Base-by-base conservation (phyloP, 2,797 vertebrate genomes). In the Scolopax bukidnonensis region DNA sequence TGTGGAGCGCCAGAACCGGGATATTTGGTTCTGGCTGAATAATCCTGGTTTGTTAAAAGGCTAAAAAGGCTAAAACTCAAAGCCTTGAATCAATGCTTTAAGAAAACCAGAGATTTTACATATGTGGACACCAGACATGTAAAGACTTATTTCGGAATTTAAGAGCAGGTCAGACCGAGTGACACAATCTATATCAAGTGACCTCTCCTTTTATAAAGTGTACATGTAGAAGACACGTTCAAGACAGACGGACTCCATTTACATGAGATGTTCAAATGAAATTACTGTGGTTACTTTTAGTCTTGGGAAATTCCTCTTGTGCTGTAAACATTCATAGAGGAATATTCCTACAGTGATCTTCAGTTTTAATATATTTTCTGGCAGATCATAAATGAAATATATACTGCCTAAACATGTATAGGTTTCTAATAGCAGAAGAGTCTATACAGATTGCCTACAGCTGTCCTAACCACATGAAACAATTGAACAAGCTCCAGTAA, bases 401-500 rank as follows among this genome's bases (percentile, higher is more conserved):
- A 94, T 87, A 90, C 87, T 83, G 95, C 93, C 93, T 92, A 89
- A 96, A 97, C 94, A 95, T 95, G 93, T 80, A 97, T 93, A 93
- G 84, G 63, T 94, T 97, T 93, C 94, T 93, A 95, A 90, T 14
- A 93, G 94, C 89, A 93, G 80, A 96, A 95, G 91, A 92, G 93
- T 68, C 86, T 74, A 79, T 50, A 91, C 17, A 97, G 95, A 97
- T 97, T 97, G 97, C 95, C 97, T 93, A 90, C 97, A 98, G 98
- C 97, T 97, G 97, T 93, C 84, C 89, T 92, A 77, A 93, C 97
- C 97, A 98, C 98, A 97, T 97, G 96, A 98, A 98, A 98, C 96
- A 87, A 81, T 63, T 95, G 89, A 95, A 89, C 85, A 67, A 96
- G 95, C 93, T 95, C 95, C 89, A 82, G 86, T 83, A 97, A 97